phyloP scores from a whole-genome alignment of 2,888 invertebrate genomes.

The Nymphalis urticae region DNA sequence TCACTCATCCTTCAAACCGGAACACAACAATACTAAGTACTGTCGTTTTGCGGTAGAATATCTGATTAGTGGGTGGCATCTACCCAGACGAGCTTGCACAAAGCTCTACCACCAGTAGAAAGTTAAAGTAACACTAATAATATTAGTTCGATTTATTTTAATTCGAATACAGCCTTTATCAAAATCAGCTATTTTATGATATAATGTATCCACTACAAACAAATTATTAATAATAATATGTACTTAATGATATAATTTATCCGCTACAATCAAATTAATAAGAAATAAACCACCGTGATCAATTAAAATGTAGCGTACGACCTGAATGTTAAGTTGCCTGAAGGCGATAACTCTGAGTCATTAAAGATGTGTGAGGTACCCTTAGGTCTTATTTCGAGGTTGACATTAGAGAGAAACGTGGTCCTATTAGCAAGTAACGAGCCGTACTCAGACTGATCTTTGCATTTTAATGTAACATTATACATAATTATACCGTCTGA shows the following conservation, averaged over 20 bases:
- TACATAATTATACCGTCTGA: slow-evolving; percentile 18
- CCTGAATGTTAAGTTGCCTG: neutral
- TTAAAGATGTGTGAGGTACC: slow-evolving; percentile 13
- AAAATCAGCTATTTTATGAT: too few species aligned
- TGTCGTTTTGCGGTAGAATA: too few species aligned
- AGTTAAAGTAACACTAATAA: too few species aligned
- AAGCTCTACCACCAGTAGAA: too few species aligned
- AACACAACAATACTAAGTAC: too few species aligned
- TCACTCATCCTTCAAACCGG: too few species aligned
- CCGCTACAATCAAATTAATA: neutral
- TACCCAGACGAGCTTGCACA: too few species aligned
- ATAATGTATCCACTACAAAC: too few species aligned
- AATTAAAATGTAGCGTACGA: neutral
- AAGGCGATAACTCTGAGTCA: neutral
- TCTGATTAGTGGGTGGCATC: too few species aligned
- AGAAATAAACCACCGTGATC: neutral
- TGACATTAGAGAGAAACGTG: slow-evolving; percentile 33
- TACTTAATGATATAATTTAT: neutral
- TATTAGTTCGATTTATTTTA: too few species aligned
- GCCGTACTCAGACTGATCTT: slow-evolving; percentile 25
- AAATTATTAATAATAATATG: too few species aligned
- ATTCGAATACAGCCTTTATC: too few species aligned
- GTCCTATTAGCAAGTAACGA: slow-evolving; percentile 31
- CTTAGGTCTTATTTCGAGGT: slow-evolving; percentile 20
- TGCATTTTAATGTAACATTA: slow-evolving; percentile 32